phyloP scores from a whole-genome alignment of 1,140 invertebrate genomes.

The Lepidurus arcticus region DNA sequence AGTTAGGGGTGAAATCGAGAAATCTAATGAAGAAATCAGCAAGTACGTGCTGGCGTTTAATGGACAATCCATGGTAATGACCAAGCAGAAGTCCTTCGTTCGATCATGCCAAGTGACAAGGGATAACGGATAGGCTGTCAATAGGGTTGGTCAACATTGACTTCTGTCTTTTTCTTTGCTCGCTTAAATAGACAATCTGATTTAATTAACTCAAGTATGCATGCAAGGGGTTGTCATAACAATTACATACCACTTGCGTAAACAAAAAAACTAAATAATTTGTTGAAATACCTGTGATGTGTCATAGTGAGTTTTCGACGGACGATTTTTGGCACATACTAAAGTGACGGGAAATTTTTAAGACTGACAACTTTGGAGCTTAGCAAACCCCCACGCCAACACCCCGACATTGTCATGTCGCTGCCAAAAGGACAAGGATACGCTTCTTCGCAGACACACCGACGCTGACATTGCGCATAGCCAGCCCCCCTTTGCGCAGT shows the following conservation, averaged over 20 bases:
- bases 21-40: neutral
- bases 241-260: neutral
- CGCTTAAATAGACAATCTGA: neutral
- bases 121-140: constrained; percentile 12
- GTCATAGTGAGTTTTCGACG: neutral
- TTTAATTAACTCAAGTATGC: neutral
- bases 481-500: constrained; percentile 15
- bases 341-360: neutral
- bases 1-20: neutral
- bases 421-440: constrained; percentile 7
- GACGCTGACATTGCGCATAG: constrained; percentile 10
- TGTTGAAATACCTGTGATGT: neutral
- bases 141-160: neutral
- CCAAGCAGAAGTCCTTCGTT: constrained; percentile 8
- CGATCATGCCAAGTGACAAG: neutral
- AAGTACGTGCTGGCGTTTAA: neutral
- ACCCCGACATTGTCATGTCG: constrained; percentile 16
- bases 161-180: neutral
- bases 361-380: constrained; percentile 9
- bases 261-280: neutral
- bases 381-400: constrained; percentile 8
- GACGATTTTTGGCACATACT: neutral
- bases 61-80: constrained; percentile 21
- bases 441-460: constrained; percentile 10
- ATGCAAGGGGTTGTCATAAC: neutral